A percentile compares a stretch with the other conserved stretches of the same genome.
Conservation (phyloP, 2,113 vertebrate species). For the Syrmaticus mikado region DNA sequence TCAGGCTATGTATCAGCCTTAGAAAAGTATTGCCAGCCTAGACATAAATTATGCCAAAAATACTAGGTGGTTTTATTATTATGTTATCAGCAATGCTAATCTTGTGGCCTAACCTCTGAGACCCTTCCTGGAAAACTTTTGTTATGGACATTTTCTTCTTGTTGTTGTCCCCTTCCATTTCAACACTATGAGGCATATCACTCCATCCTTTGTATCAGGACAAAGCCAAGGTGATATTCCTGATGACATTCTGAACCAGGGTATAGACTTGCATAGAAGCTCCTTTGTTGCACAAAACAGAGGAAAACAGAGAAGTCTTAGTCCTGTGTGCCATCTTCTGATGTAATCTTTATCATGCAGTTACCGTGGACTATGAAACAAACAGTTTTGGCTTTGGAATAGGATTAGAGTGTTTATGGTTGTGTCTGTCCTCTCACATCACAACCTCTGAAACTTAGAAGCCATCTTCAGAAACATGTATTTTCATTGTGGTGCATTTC, state of each 20-base stretch:
- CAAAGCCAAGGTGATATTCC: not conserved
- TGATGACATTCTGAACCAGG: not conserved
- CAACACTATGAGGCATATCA: not conserved
- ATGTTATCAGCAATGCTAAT: not conserved
- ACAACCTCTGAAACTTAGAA: not conserved
- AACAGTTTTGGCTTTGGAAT: not conserved
- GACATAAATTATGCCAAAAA: not conserved
- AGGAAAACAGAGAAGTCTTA: not conserved
- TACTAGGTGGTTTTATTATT: not conserved
- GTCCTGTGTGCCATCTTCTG: not conserved
- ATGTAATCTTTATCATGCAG: not conserved
- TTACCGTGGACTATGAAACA: not conserved
- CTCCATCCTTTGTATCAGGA: not conserved
- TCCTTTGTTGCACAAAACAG: not conserved
- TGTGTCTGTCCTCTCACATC: not conserved
- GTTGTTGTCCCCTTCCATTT: not conserved
- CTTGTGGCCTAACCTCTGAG: not conserved
- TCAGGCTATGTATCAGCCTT: not conserved
- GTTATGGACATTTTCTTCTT: not conserved
- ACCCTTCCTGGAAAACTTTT: not conserved
- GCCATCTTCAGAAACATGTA: not conserved
- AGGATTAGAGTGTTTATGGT: not conserved
- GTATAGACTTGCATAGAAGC: not conserved
- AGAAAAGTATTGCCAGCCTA: not conserved
- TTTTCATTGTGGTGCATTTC: not conserved